Evolutionary conservation across 2,113 vertebrate species (phyloP).

Genomic region (Oceanodroma tethys): DNA sequence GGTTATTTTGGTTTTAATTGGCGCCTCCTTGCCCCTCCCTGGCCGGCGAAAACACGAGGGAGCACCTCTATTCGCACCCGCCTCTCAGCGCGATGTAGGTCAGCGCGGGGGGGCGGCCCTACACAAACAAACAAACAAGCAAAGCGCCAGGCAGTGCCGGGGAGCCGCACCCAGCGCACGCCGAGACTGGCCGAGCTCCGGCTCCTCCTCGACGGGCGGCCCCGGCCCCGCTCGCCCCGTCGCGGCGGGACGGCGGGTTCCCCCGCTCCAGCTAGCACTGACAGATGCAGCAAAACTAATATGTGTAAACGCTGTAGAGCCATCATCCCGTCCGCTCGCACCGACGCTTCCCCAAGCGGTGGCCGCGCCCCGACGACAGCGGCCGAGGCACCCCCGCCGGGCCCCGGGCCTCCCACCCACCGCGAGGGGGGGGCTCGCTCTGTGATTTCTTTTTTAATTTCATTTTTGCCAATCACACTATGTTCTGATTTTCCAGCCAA

Average conservation of each 20-base stretch:
- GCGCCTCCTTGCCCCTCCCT: conserved; percentile 79
- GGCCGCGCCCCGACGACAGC: neutral
- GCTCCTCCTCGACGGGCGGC: neutral
- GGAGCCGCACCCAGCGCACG: conserved; percentile 70
- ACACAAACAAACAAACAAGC: conserved; percentile 45
- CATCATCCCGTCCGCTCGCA: conserved; percentile 52
- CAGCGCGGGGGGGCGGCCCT: conserved; percentile 64
- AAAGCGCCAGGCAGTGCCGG: conserved; percentile 19
- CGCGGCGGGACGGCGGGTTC: neutral
- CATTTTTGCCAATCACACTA: conserved; percentile 23
- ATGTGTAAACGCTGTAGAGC: conserved; percentile 74
- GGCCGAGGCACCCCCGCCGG: neutral
- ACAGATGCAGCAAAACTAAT: conserved; percentile 76
- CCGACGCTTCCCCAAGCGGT: conserved; percentile 63
- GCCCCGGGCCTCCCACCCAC: neutral
- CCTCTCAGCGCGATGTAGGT: conserved; percentile 70
- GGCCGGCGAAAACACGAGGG: conserved; percentile 42
- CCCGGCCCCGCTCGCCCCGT: neutral
- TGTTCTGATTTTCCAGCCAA: conserved; percentile 70
- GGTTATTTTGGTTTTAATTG: conserved; percentile 98
- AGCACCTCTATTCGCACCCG: conserved; percentile 38
- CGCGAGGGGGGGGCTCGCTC: neutral
- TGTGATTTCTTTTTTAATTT: neutral
- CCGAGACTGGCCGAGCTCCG: neutral
- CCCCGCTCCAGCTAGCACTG: conserved; percentile 58